phyloP scores from a whole-genome alignment of 2,888 invertebrate species.

The Spisula solida region DNA sequence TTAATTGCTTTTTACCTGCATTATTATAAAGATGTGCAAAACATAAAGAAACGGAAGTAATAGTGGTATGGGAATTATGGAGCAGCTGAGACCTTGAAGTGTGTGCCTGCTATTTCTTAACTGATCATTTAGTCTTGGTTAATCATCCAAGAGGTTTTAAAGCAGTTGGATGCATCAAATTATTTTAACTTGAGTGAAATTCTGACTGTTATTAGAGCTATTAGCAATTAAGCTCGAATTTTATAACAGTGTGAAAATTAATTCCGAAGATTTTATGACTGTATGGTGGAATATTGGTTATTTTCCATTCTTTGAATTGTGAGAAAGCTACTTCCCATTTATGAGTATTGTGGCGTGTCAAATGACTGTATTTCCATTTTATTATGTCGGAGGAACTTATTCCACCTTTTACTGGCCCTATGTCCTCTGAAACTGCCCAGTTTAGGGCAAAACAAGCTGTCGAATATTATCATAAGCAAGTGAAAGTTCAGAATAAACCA shows the following conservation, averaged over 20 bases:
- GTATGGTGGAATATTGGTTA: slow-evolving; percentile 19
- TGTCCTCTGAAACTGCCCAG: slow-evolving; percentile 79
- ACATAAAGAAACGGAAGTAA: slow-evolving; percentile 20
- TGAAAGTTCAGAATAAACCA: slow-evolving; percentile 68
- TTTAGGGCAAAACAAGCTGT: slow-evolving; percentile 81
- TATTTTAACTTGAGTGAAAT: background rate
- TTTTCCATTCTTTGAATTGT: slow-evolving; percentile 36
- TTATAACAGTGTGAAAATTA: slow-evolving; percentile 21
- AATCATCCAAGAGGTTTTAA: background rate
- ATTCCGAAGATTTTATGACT: slow-evolving; percentile 37
- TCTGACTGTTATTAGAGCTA: background rate
- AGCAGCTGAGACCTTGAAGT: slow-evolving; percentile 25
- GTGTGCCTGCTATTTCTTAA: background rate
- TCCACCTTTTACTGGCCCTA: slow-evolving; percentile 72
- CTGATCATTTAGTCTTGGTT: background rate
- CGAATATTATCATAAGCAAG: slow-evolving; percentile 81
- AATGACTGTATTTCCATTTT: slow-evolving; percentile 46
- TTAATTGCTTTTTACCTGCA: slow-evolving; percentile 35
- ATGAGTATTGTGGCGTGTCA: slow-evolving; percentile 47
- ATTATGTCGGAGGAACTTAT: slow-evolving; percentile 73
- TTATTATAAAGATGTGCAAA: slow-evolving; percentile 26
- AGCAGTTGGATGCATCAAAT: slow-evolving; percentile 9
- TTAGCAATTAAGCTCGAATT: slow-evolving; percentile 14
- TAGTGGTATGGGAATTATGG: slow-evolving; percentile 17
- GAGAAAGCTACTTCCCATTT: slow-evolving; percentile 46